Evolutionary conservation across 2,888 invertebrate species (phyloP).

Genomic region (Zygothrica quintamaculata): DNA sequence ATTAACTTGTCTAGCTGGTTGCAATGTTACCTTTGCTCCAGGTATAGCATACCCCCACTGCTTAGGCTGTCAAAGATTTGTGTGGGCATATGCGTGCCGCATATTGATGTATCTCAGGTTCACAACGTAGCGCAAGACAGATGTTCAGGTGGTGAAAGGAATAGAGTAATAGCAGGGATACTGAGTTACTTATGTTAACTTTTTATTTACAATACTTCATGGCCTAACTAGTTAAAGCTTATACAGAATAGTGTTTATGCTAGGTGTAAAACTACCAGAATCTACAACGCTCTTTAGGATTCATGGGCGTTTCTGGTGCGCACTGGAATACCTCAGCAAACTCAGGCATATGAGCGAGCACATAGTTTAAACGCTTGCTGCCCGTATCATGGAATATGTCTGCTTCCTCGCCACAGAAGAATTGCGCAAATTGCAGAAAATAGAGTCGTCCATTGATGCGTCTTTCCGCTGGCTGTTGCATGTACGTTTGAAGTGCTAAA

Average conservation of each 20-base stretch:
- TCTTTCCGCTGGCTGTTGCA: slow-evolving; percentile 43
- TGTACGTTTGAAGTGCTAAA: slow-evolving; percentile 72
- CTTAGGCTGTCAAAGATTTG: slow-evolving; percentile 49
- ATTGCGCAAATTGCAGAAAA: slow-evolving; percentile 80
- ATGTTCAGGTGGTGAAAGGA: background rate
- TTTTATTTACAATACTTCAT: slow-evolving; percentile 72
- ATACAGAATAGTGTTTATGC: slow-evolving; percentile 10
- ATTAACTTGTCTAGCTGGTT: slow-evolving; percentile 70
- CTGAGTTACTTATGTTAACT: slow-evolving; percentile 49
- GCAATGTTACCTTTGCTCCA: slow-evolving; percentile 32
- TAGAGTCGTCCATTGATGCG: slow-evolving; percentile 66
- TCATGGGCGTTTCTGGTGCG: slow-evolving; percentile 62
- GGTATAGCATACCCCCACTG: slow-evolving; percentile 1
- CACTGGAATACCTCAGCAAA: slow-evolving; percentile 74
- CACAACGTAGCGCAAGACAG: background rate
- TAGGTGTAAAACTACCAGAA: slow-evolving; percentile 65
- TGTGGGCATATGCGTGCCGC: slow-evolving; percentile 46
- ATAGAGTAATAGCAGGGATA: background rate
- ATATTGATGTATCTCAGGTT: slow-evolving; percentile 47
- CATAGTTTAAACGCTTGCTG: slow-evolving; percentile 74
- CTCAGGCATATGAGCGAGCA: slow-evolving; percentile 73
- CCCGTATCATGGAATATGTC: slow-evolving; percentile 73
- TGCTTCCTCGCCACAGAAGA: slow-evolving; percentile 75
- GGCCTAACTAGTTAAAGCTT: slow-evolving; percentile 64
- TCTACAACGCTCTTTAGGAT: slow-evolving; percentile 64